Base-by-base conservation (phyloP, 2,797 vertebrate species). In the Esox lucius region DNA sequence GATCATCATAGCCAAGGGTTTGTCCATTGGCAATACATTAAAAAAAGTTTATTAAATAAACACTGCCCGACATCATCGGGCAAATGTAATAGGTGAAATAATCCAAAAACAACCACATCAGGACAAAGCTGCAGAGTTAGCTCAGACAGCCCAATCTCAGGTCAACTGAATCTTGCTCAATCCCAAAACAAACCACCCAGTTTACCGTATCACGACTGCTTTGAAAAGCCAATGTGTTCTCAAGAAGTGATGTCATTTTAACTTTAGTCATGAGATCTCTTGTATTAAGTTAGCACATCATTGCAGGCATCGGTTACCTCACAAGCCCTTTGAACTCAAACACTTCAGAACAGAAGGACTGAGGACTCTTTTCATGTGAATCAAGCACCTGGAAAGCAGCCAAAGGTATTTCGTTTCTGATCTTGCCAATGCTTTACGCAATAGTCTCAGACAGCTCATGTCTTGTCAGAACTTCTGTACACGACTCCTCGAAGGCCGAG, bases 371-470 rank as follows among this genome's bases (percentile, higher is more conserved):
- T n/a, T 68, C n/a, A n/a, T n/a, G 19, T 42, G 33, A 80, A 62
- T 74, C 82, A 86, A 86, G 90, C 86, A 91, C 88, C 88, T 80
- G 70, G 75, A 70, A 82, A 82, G 87, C 83, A 56, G 78, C 72
- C 70, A 73, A 90, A 90, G 83, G 86, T 87, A 75, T 81, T 75
- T 33, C 8, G 19, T 70, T 53, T 70, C 48, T 17, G 17, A 70
- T 28, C 62, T 16, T 16, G 48, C 24, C 26, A 70, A 51, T n/a
- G 7, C 79, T 83, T 71, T 5, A 61, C 71, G 16, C 16, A 12
- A 49, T 49, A 16, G 24, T 65, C 28, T 65, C 62, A 56, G n/a
- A 31, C 62, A 16, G 62, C 49, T 31, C 24, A 53, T 53, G 24
- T 51, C 28, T 53, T 4, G 48, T 70, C 33, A n/a, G 65, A 68